These are phyloP conservation scores for Sitta europaea DNA, from an alignment of 2,113 vertebrate species.

Conservation along the genomic window DNA sequence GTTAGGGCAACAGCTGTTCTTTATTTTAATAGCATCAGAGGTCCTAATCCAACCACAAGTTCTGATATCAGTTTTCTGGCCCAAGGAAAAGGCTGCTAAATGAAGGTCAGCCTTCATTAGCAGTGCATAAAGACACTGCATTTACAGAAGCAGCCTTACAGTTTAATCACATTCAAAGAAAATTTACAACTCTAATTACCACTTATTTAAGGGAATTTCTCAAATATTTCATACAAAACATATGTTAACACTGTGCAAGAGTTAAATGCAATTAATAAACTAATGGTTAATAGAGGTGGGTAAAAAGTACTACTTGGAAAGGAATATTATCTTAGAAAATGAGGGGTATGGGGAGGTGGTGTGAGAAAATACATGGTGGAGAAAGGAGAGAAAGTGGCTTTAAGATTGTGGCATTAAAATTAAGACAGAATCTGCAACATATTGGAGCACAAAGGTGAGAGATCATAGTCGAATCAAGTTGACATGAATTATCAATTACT, in stretches of 20 bases:
- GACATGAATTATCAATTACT: not conserved
- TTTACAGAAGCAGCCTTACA: not conserved
- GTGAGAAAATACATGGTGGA: not conserved
- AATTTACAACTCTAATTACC: not conserved
- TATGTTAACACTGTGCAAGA: not conserved
- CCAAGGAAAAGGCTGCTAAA: conserved; percentile 29
- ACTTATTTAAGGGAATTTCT: not conserved
- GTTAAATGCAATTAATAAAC: not conserved
- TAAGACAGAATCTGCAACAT: not conserved
- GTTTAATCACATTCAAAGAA: not conserved
- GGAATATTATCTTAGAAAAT: not conserved
- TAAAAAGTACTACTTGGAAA: not conserved
- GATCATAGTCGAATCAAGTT: not conserved
- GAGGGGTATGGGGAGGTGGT: not conserved
- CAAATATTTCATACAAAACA: not conserved
- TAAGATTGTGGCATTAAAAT: not conserved
- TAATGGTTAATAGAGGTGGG: not conserved
- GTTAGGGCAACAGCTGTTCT: conserved; percentile 52
- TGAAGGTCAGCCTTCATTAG: conserved; percentile 38
- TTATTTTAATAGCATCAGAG: conserved; percentile 44
- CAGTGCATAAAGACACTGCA: not conserved
- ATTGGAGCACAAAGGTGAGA: not conserved
- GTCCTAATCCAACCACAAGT: conserved; percentile 37
- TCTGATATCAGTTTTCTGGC: conserved; percentile 43
- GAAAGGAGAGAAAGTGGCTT: not conserved